Evolutionary conservation across 2,113 vertebrate genomes (phyloP).

Genomic region (Chaetorhynchus papuensis): DNA sequence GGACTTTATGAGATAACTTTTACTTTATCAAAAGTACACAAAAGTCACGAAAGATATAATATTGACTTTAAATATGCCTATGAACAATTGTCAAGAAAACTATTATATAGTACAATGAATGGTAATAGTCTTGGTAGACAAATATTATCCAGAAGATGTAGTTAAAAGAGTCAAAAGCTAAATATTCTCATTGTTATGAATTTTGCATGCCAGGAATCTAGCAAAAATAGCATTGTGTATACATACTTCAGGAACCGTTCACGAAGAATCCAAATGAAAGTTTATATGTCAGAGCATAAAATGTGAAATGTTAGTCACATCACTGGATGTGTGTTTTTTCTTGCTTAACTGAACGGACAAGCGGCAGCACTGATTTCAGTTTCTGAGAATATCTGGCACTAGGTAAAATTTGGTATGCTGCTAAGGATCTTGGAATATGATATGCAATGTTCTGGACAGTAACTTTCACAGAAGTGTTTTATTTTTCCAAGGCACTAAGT

Average conservation of each 20-base stretch:
- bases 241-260: not conserved
- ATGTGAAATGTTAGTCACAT: not conserved
- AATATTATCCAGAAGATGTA: not conserved
- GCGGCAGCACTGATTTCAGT: not conserved
- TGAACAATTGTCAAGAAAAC: not conserved
- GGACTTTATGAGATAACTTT: not conserved
- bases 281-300: not conserved
- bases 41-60: not conserved
- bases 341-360: not conserved
- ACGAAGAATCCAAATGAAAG: not conserved
- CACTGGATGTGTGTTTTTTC: not conserved
- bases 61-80: not conserved
- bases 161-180: not conserved
- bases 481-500: not conserved
- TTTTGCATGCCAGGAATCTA: not conserved
- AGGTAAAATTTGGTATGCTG: not conserved
- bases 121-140: not conserved
- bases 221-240: not conserved
- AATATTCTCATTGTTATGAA: not conserved
- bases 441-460: not conserved
- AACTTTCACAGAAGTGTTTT: not conserved
- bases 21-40: not conserved
- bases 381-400: not conserved
- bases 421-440: not conserved
- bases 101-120: not conserved